These are phyloP conservation scores for Channa argus DNA, from an alignment of 2,113 vertebrate species.

Conservation along the genomic window DNA sequence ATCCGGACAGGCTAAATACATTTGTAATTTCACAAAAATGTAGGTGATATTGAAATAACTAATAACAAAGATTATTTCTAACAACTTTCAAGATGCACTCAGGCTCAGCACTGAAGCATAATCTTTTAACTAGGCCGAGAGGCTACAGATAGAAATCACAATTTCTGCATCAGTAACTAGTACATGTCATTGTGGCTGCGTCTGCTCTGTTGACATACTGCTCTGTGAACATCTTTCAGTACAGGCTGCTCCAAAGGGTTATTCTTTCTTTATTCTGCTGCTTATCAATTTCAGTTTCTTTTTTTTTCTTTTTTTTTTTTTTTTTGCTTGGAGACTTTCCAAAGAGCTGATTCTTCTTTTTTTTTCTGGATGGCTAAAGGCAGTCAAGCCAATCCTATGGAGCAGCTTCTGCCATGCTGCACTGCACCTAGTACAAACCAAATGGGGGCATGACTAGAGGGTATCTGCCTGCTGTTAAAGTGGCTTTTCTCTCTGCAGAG, in stretches of 20 bases:
- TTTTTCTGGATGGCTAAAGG: constrained; percentile 62
- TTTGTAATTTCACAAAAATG: constrained; percentile 2
- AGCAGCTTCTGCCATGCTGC: constrained; percentile 73
- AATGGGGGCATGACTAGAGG: constrained; percentile 75
- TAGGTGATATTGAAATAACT: not conserved
- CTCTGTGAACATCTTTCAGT: constrained; percentile 63
- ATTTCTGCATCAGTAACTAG: constrained; percentile 63
- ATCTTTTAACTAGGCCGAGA: constrained; percentile 18
- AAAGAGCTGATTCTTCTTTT: constrained; percentile 71
- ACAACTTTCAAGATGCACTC: no score
- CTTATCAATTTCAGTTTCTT: constrained; percentile 68
- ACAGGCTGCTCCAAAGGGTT: constrained; percentile 69
- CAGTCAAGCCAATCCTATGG: constrained; percentile 68
- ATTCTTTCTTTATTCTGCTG: constrained; percentile 64
- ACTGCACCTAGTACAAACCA: constrained; percentile 74
- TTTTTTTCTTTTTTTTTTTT: constrained; percentile 31
- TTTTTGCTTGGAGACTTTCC: constrained; percentile 71
- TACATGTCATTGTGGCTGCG: constrained; percentile 58
- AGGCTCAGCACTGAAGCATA: not conserved
- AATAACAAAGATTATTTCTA: no score
- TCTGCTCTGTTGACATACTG: constrained; percentile 66
- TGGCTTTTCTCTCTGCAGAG: constrained; percentile 52
- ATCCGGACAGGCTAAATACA: constrained; percentile 7
- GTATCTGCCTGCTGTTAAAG: constrained; percentile 71
- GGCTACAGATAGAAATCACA: constrained; percentile 43